These are phyloP conservation scores for Machaerirhynchus nigripectus DNA, from an alignment of 2,113 vertebrate species.

Conservation along the genomic window DNA sequence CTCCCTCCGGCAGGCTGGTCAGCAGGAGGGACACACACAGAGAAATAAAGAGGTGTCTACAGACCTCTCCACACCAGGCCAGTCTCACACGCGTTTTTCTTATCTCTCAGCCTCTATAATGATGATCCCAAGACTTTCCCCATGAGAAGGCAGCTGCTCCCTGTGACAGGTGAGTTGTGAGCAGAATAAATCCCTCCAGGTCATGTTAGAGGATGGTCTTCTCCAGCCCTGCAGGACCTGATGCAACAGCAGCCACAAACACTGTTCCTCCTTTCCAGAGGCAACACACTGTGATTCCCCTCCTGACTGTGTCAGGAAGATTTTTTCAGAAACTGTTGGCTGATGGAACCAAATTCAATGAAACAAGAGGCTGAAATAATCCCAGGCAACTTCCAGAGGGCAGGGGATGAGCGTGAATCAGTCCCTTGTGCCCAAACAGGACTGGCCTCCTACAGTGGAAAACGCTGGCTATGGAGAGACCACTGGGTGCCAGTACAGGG, in stretches of 20 bases:
- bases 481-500: background rate
- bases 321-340: background rate
- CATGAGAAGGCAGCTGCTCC: background rate
- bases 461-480: background rate
- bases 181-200: background rate
- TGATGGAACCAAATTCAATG: background rate
- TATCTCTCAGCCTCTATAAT: background rate
- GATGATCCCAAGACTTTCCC: background rate
- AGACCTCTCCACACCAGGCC: background rate
- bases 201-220: background rate
- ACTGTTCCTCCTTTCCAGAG: background rate
- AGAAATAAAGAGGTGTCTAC: background rate
- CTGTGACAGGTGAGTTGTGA: background rate
- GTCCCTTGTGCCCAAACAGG: rapidly evolving
- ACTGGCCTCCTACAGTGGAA: background rate
- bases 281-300: background rate
- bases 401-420: background rate
- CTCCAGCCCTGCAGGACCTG: background rate
- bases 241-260: background rate
- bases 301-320: background rate
- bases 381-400: background rate
- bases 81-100: background rate
- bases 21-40: background rate
- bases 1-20: background rate
- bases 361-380: background rate